A percentile compares a stretch with the other conserved stretches of the same genome.
Conservation (phyloP, 2,888 invertebrate genomes). For the Andrena bicolor region DNA sequence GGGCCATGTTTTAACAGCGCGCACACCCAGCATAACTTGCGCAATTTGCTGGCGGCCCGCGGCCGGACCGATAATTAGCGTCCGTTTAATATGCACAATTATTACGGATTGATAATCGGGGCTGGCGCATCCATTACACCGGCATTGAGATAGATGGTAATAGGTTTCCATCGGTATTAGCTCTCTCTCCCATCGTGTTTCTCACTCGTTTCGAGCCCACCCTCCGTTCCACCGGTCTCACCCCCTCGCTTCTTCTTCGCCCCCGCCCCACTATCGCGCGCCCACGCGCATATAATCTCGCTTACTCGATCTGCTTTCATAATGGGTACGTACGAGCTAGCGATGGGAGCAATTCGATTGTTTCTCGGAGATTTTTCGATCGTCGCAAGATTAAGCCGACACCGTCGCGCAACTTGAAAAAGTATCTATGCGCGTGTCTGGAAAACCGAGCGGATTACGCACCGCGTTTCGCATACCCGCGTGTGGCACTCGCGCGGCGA, state of each 20-base stretch:
- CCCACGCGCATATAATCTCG: conserved; percentile 40
- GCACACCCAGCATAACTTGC: conserved; percentile 61
- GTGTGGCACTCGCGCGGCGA: no score
- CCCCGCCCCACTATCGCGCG: conserved; percentile 18
- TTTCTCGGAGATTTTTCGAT: conserved; percentile 40
- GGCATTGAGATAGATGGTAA: conserved; percentile 76
- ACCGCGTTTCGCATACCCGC: no score
- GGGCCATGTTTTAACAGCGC: conserved; percentile 57
- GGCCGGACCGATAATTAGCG: conserved; percentile 79
- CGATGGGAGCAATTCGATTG: conserved; percentile 53
- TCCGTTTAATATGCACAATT: conserved; percentile 82
- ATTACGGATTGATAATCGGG: conserved; percentile 82
- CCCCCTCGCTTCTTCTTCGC: conserved; percentile 29
- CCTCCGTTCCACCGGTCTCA: conserved; percentile 20
- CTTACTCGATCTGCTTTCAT: conserved; percentile 50
- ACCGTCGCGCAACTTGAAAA: background rate
- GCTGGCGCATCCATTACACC: conserved; percentile 73
- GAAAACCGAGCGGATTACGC: background rate
- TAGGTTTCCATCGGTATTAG: conserved; percentile 73
- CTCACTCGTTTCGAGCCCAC: conserved; percentile 41
- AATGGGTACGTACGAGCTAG: conserved; percentile 37
- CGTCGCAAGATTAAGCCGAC: background rate
- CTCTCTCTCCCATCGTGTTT: conserved; percentile 50
- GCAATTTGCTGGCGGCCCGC: conserved; percentile 66
- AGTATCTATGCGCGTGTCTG: background rate